phyloP scores from a whole-genome alignment of 1,140 invertebrate species.

The Phortica variegata region DNA sequence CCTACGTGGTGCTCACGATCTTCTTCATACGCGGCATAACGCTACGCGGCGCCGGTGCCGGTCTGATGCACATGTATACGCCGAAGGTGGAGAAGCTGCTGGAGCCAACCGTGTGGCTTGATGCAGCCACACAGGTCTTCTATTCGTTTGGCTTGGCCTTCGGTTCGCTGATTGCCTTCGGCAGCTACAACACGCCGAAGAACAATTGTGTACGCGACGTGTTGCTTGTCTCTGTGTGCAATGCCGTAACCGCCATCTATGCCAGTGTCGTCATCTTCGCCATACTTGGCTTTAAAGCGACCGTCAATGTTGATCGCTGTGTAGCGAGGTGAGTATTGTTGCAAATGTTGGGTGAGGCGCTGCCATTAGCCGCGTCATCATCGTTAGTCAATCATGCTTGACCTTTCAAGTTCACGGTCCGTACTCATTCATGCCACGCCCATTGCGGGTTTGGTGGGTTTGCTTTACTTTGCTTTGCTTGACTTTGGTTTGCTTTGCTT shows the following conservation, averaged over 20 bases:
- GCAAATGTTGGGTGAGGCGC: background rate
- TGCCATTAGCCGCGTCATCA: background rate
- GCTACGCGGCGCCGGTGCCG: conserved; percentile 82
- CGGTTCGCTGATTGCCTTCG: conserved; percentile 88
- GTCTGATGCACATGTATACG: conserved; percentile 88
- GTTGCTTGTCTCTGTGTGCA: conserved; percentile 83
- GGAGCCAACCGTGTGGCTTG: conserved; percentile 85
- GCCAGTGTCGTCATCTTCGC: conserved; percentile 90
- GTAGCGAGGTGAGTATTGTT: conserved; percentile 66
- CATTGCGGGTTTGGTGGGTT: conserved; percentile 12
- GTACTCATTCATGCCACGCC: conserved; percentile 22
- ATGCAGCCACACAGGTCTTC: conserved; percentile 94
- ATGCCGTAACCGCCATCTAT: conserved; percentile 90
- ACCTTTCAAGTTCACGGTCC: conserved; percentile 3
- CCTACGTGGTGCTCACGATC: conserved; percentile 91
- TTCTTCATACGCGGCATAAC: conserved; percentile 92
- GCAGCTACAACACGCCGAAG: conserved; percentile 85
- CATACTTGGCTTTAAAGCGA: conserved; percentile 85
- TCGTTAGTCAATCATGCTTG: background rate
- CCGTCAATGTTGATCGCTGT: conserved; percentile 77
- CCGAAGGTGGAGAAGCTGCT: conserved; percentile 83
- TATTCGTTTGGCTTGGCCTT: conserved; percentile 93
- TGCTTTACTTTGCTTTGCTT: conserved; percentile 1
- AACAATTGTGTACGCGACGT: conserved; percentile 91
- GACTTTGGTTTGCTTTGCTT: background rate